Conservation (phyloP, 2,888 invertebrate genomes). For the Lithophane leautieri region DNA sequence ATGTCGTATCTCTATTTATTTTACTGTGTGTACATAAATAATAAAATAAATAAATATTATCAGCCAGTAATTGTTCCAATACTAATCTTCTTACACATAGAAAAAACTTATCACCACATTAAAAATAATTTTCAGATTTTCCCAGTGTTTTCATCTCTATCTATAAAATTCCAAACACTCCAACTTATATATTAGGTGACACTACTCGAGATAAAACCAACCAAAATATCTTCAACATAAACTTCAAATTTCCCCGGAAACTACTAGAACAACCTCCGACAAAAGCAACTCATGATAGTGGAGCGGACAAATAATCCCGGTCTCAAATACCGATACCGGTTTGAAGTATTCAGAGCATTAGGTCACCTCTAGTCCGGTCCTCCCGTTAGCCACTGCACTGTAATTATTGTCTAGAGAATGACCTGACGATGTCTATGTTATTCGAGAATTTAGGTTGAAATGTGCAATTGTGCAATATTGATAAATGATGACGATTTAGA, state of each 20-base stretch:
- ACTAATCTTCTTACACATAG: no score
- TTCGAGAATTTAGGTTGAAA: background rate
- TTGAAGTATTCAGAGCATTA: conserved; percentile 63
- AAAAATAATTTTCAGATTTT: background rate
- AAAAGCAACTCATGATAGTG: conserved; percentile 39
- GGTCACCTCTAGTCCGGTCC: conserved; percentile 62
- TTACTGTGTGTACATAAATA: no score
- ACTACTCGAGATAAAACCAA: background rate
- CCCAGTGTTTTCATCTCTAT: background rate
- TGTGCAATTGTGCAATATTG: conserved; percentile 1
- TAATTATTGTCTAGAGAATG: conserved; percentile 59
- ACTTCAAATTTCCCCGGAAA: conserved; percentile 18
- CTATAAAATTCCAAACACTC: background rate
- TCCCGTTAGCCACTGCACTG: conserved; percentile 62
- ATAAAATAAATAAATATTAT: background rate
- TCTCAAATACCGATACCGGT: conserved; percentile 62
- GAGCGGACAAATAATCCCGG: conserved; percentile 52
- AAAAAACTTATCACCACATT: background rate
- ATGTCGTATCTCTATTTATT: no score
- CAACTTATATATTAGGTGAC: background rate
- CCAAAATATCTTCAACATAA: background rate
- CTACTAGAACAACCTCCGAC: conserved; percentile 36
- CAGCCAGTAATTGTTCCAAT: background rate
- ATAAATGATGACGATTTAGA: no score
- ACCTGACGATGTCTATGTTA: conserved; percentile 24